Conservation (phyloP, 1,140 invertebrate species). For the Drusus annulatus region DNA sequence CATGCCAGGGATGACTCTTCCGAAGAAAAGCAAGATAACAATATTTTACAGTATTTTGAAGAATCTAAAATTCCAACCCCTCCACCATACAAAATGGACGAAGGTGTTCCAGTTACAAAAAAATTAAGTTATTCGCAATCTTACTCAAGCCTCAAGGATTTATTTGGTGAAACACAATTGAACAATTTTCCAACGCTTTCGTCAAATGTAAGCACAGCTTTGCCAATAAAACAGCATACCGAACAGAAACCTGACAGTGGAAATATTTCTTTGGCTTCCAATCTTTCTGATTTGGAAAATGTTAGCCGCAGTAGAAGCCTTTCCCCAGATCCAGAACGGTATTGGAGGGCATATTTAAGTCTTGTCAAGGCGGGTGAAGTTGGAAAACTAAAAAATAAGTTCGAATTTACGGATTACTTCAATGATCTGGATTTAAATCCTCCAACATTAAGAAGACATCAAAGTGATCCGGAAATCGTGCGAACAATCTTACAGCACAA, state of each 20-base stretch:
- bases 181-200: constrained; percentile 68
- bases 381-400: constrained; percentile 79
- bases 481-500: constrained; percentile 72
- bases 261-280: constrained; percentile 42
- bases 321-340: constrained; percentile 78
- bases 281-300: constrained; percentile 76
- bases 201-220: constrained; percentile 63
- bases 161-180: constrained; percentile 81
- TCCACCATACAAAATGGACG: constrained; percentile 58
- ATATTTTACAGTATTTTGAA: constrained; percentile 60
- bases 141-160: constrained; percentile 81
- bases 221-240: constrained; percentile 15
- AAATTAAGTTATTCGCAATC: constrained; percentile 76
- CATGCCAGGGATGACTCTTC: constrained; percentile 72
- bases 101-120: constrained; percentile 52
- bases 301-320: constrained; percentile 76
- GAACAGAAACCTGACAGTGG: constrained; percentile 42
- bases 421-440: constrained; percentile 65
- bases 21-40: constrained; percentile 65
- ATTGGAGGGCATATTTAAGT: constrained; percentile 79
- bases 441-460: constrained; percentile 74
- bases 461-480: constrained; percentile 84
- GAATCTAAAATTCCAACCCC: constrained; percentile 56
- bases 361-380: constrained; percentile 84
- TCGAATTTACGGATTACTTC: constrained; percentile 73